Evolutionary conservation across 2,888 invertebrate genomes (phyloP).

Genomic region (Dermolepida albohirtum): DNA sequence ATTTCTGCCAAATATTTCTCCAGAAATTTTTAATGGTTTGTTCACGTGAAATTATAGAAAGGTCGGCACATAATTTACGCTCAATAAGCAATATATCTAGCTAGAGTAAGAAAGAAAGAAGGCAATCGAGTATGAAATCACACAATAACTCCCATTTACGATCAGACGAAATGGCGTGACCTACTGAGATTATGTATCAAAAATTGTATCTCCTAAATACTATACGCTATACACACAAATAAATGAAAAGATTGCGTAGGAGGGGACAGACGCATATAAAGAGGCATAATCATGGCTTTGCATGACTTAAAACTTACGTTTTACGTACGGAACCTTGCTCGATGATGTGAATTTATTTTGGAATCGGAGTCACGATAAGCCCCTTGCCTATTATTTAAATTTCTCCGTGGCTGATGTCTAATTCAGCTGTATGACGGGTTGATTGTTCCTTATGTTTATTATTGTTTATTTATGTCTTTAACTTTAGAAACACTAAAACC

Average conservation of each 20-base stretch:
- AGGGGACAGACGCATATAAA: slow-evolving; percentile 47
- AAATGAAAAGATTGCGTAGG: slow-evolving; percentile 35
- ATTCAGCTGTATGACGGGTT: slow-evolving; percentile 30
- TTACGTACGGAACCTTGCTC: slow-evolving; percentile 8
- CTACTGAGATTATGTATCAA: slow-evolving; percentile 37
- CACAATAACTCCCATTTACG: slow-evolving; percentile 29
- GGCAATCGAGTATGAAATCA: slow-evolving; percentile 24
- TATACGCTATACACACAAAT: slow-evolving; percentile 28
- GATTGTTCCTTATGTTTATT: slow-evolving; percentile 32
- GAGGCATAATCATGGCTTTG: slow-evolving; percentile 52
- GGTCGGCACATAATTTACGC: background rate
- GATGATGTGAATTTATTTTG: slow-evolving; percentile 49
- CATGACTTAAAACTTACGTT: slow-evolving; percentile 49
- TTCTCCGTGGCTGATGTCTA: slow-evolving; percentile 19
- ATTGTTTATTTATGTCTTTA: slow-evolving; percentile 16
- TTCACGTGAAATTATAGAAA: slow-evolving; percentile 26
- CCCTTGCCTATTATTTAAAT: slow-evolving; percentile 33
- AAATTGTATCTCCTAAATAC: slow-evolving; percentile 30
- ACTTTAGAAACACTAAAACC: background rate
- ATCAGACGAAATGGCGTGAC: slow-evolving; percentile 37
- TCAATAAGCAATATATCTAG: background rate
- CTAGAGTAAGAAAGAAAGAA: slow-evolving; percentile 1
- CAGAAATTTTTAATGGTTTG: slow-evolving; percentile 28
- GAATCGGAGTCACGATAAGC: slow-evolving; percentile 49
- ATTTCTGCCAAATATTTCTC: slow-evolving; percentile 24